Conservation (phyloP, 1,140 invertebrate genomes). For the Globodera ellingtonae region DNA sequence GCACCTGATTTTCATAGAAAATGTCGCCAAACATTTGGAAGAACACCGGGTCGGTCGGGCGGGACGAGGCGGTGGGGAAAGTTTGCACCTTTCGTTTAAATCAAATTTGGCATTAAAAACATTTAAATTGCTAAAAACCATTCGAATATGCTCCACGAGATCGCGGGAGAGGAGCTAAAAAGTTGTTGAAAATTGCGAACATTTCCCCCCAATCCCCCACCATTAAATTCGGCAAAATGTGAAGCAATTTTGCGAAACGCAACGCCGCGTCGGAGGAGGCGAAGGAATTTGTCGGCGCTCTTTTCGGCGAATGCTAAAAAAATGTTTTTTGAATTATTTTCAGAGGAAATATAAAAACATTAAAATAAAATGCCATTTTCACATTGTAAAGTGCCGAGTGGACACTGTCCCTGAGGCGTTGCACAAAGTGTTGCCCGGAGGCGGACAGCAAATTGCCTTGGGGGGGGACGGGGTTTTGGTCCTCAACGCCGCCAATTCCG, state of each 20-base stretch:
- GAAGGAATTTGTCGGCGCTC: background rate
- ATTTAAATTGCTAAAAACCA: conserved; percentile 17
- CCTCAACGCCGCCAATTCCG: conserved; percentile 23
- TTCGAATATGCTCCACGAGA: conserved; percentile 54
- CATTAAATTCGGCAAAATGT: conserved; percentile 55
- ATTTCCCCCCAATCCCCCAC: conserved; percentile 34
- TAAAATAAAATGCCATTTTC: background rate
- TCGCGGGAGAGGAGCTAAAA: conserved; percentile 55
- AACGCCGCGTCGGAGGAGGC: conserved; percentile 38
- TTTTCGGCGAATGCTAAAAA: conserved; percentile 16
- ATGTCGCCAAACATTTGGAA: conserved; percentile 60
- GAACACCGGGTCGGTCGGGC: conserved; percentile 45
- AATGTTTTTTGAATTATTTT: background rate
- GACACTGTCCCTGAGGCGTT: conserved; percentile 50
- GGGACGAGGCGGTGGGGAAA: conserved; percentile 19
- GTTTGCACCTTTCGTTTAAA: conserved; percentile 36
- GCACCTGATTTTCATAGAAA: conserved; percentile 40
- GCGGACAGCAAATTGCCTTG: conserved; percentile 35
- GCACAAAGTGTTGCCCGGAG: conserved; percentile 40
- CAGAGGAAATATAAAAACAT: background rate
- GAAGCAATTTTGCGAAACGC: conserved; percentile 55
- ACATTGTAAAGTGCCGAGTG: conserved; percentile 54
- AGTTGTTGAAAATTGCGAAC: background rate
- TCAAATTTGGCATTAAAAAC: conserved; percentile 35
- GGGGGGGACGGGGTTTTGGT: background rate